Percentiles rank a stretch among this genome's conserved stretches.
Evolutionary conservation across 2,888 invertebrate species (phyloP).

Genomic region (Ennomos quercinarius): DNA sequence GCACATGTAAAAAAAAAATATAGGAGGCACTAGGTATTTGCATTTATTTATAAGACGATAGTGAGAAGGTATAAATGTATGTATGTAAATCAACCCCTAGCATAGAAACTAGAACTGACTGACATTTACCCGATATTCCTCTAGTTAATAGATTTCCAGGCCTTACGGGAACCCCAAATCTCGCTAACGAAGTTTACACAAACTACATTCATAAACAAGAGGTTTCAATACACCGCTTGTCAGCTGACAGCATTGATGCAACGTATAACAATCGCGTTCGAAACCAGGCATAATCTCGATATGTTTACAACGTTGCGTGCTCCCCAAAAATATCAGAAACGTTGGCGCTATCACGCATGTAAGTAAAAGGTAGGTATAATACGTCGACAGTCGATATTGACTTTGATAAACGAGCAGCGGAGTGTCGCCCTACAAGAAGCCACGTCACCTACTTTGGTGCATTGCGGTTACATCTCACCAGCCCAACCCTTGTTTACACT

Average conservation of each 20-base stretch:
- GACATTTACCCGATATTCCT: constrained; percentile 23
- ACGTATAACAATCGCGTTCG: constrained; percentile 36
- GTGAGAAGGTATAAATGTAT: neutral
- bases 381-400: constrained; percentile 81
- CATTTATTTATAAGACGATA: too few species aligned
- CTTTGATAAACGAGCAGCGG: constrained; percentile 82
- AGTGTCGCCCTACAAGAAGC: constrained; percentile 80
- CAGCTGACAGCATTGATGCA: constrained; percentile 37
- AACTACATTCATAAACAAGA: constrained; percentile 41
- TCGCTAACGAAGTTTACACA: constrained; percentile 38
- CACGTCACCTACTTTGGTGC: constrained; percentile 82
- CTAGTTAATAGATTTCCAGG: constrained; percentile 28
- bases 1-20: too few species aligned
- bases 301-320: constrained; percentile 42
- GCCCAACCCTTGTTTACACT: constrained; percentile 76
- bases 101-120: constrained; percentile 10
- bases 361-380: constrained; percentile 69
- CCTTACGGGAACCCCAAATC: constrained; percentile 30
- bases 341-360: constrained; percentile 56
- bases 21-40: too few species aligned
- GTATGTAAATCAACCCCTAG: constrained; percentile 3
- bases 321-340: constrained; percentile 39
- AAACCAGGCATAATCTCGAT: constrained; percentile 35
- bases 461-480: constrained; percentile 75
- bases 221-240: constrained; percentile 36